These are phyloP conservation scores for Diplodus sargus DNA, from an alignment of 2,797 vertebrate genomes.

Conservation along the genomic window DNA sequence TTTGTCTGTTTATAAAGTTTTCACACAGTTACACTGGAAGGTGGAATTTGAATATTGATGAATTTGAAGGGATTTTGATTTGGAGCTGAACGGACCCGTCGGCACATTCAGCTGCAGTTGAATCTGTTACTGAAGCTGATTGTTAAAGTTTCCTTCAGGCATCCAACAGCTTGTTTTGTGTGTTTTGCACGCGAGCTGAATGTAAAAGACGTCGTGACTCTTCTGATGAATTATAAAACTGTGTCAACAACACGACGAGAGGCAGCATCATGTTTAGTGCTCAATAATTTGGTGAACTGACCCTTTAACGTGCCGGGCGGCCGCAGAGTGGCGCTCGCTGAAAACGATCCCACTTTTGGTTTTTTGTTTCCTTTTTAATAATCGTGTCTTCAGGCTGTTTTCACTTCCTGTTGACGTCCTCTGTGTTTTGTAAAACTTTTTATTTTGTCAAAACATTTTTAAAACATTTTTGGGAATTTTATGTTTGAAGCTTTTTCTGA, in stretches of 20 bases:
- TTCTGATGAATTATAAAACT: not conserved
- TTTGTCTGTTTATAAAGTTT: too few species aligned
- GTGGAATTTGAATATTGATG: too few species aligned
- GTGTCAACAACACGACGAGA: too few species aligned
- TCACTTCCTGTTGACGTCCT: not conserved
- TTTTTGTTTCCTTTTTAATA: not conserved
- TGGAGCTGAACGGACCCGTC: too few species aligned
- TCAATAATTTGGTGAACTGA: not conserved
- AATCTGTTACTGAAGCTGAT: not conserved
- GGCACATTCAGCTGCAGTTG: not conserved
- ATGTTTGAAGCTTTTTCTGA: not conserved
- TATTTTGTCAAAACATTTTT: not conserved
- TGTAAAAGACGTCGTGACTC: conserved; percentile 13
- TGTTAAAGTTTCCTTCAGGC: not conserved
- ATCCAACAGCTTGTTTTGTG: not conserved
- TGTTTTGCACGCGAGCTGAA: conserved; percentile 13
- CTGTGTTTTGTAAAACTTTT: not conserved
- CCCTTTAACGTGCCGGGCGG: not conserved
- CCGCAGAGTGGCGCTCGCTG: not conserved
- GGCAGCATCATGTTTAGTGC: not conserved
- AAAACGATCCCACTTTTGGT: not conserved
- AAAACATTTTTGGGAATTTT: not conserved
- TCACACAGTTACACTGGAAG: not conserved
- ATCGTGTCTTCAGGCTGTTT: not conserved
- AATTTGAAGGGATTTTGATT: too few species aligned